Base-by-base conservation (phyloP, 2,113 vertebrate species). In the Typhlomys cinereus region DNA sequence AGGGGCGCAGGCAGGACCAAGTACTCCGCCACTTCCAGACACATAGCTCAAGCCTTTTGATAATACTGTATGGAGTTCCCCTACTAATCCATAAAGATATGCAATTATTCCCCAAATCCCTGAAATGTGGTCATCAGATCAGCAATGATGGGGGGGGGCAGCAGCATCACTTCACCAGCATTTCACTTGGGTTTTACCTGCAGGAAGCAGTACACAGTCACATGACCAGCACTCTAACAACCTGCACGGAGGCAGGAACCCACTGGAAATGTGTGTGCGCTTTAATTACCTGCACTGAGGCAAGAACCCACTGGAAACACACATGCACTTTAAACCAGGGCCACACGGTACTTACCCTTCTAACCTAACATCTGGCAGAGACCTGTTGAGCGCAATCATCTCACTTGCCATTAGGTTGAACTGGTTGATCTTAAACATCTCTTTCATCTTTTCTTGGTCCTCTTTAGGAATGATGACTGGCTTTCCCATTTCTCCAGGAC, bases 341-440 rank as follows among this genome's bases (percentile, higher is more conserved):
- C 7, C 94, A 94, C 0, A 89, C 14, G 54, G 73, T 90, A 98
- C 99, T 99, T 97, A 99, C 99, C 99, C 99, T 98, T 99, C 99
- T 94, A 99, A 98, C 59, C 99, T 98, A 94, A 99, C 99, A 76
- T 99, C 99, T 83, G 99, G 99, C 97, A 99, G 98, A 18, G 99
- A 98, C 95, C 99, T 98, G 98, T 99, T 99, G 94, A 99, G 99
- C 85, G 99, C 99, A 89, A 99, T 99, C 98, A 99, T 99, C 97
- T 99, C 99, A 74, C 99, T 99, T 83, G 99, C 99, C 99, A 99
- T 99, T 97, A 99, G 98, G 97, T 99, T 99, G 98, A 99, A 99
- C 96, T 99, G 99, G 98, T 99, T 99, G 97, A 99, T 99, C 98
- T 99, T 99, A 98, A 99, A 99, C 99, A 99, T 99, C 97, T 99